Percentiles rank a stretch among this genome's conserved stretches.
Evolutionary conservation across 2,888 invertebrate genomes (phyloP).

Genomic region (Calameuta idolon): DNA sequence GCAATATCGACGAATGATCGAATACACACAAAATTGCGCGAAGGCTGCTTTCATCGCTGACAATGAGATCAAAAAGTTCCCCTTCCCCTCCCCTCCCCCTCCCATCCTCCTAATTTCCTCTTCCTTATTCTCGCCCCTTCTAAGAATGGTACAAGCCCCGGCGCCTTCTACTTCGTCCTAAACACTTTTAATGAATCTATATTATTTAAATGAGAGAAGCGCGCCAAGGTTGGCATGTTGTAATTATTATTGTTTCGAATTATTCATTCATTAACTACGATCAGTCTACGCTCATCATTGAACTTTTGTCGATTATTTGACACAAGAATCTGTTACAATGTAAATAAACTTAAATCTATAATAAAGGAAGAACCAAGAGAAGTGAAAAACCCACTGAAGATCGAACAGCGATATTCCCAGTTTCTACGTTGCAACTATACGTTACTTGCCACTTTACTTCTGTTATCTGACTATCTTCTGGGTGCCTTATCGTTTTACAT

Average conservation of each 20-base stretch:
- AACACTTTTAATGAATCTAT: slow-evolving; percentile 15
- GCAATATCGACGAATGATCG: not conserved
- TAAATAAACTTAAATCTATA: slow-evolving; percentile 65
- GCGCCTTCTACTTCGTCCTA: slow-evolving; percentile 2
- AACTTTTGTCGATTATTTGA: slow-evolving; percentile 56
- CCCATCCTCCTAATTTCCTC: too few species aligned
- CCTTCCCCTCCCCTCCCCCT: too few species aligned
- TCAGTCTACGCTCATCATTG: slow-evolving; percentile 57
- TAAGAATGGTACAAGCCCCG: slow-evolving; percentile 14
- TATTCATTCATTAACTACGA: slow-evolving; percentile 44
- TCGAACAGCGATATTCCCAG: too few species aligned
- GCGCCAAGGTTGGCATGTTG: slow-evolving; percentile 19
- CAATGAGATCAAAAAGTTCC: too few species aligned
- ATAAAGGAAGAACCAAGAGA: too few species aligned
- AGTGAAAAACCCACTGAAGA: too few species aligned
- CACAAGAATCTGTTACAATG: slow-evolving; percentile 64
- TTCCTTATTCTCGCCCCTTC: slow-evolving; percentile 5
- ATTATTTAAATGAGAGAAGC: slow-evolving; percentile 16
- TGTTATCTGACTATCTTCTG: too few species aligned
- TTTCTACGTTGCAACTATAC: too few species aligned
- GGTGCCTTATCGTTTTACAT: too few species aligned
- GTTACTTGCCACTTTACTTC: too few species aligned
- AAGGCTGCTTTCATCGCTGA: not conserved
- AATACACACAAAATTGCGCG: slow-evolving; percentile 17
- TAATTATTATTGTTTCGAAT: slow-evolving; percentile 21